phyloP scores from a whole-genome alignment of 1,140 invertebrate genomes.

The Lethrus apterus region DNA sequence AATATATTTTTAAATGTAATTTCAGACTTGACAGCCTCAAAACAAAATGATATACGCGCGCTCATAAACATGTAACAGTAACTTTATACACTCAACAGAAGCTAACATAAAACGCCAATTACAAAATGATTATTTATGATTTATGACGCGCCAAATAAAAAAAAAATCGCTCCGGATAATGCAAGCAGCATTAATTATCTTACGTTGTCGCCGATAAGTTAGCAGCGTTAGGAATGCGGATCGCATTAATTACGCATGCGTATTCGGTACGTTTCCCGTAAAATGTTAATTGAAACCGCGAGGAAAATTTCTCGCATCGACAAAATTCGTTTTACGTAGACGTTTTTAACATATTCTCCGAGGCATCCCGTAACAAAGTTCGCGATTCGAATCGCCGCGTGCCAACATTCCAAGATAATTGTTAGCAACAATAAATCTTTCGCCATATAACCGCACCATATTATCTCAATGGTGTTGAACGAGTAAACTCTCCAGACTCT shows the following conservation, averaged over 20 bases:
- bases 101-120: slow-evolving; percentile 17
- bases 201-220: slow-evolving; percentile 10
- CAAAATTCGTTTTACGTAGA: neutral
- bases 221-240: neutral
- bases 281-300: neutral
- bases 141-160: slow-evolving; percentile 13
- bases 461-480: neutral
- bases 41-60: no score
- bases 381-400: neutral
- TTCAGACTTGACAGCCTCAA: no score
- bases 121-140: slow-evolving; percentile 20
- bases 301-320: neutral
- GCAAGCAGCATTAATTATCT: slow-evolving; percentile 12
- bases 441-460: neutral
- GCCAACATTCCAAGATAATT: slow-evolving; percentile 7
- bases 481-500: no score
- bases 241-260: neutral
- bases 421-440: slow-evolving; percentile 9
- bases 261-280: neutral
- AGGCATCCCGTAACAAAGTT: no score
- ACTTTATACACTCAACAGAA: slow-evolving; percentile 15
- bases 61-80: slow-evolving; percentile 12
- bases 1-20: no score
- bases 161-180: slow-evolving; percentile 9
- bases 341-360: no score